Conservation (phyloP, 2,797 vertebrate genomes). For the Macroramphosus scolopax region DNA sequence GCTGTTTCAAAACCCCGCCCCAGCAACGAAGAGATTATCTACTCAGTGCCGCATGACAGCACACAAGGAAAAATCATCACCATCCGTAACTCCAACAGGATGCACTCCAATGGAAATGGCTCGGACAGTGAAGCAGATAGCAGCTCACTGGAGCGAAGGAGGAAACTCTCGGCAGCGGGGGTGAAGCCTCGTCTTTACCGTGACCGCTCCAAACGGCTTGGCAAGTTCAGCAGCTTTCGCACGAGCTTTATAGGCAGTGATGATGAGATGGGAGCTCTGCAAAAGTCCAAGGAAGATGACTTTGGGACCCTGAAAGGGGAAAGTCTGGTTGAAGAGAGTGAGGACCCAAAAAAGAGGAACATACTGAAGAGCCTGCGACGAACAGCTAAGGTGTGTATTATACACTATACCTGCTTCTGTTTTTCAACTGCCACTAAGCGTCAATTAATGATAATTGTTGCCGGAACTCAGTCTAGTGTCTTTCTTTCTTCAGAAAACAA, state of each 20-base stretch:
- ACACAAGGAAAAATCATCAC: conserved; percentile 99
- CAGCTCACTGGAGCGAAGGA: conserved; percentile 88
- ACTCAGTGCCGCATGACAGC: conserved; percentile 97
- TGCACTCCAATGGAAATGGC: conserved; percentile 92
- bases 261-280: conserved; percentile 88
- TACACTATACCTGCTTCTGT: background rate
- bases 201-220: conserved; percentile 87
- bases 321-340: conserved; percentile 84
- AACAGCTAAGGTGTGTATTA: conserved; percentile 86
- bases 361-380: conserved; percentile 91
- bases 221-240: conserved; percentile 91
- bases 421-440: too few species aligned
- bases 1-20: conserved; percentile 90
- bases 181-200: conserved; percentile 91
- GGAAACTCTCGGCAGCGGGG: conserved; percentile 84
- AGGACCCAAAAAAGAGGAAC: conserved; percentile 93
- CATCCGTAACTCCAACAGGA: conserved; percentile 92
- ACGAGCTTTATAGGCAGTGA: conserved; percentile 94
- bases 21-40: conserved; percentile 95
- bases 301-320: conserved; percentile 87
- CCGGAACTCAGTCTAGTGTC: too few species aligned
- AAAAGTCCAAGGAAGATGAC: conserved; percentile 88
- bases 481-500: conserved; percentile 82
- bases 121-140: conserved; percentile 97
- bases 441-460: too few species aligned